phyloP scores from a whole-genome alignment of 1,140 invertebrate genomes.

The Aphelinus atriplicis region DNA sequence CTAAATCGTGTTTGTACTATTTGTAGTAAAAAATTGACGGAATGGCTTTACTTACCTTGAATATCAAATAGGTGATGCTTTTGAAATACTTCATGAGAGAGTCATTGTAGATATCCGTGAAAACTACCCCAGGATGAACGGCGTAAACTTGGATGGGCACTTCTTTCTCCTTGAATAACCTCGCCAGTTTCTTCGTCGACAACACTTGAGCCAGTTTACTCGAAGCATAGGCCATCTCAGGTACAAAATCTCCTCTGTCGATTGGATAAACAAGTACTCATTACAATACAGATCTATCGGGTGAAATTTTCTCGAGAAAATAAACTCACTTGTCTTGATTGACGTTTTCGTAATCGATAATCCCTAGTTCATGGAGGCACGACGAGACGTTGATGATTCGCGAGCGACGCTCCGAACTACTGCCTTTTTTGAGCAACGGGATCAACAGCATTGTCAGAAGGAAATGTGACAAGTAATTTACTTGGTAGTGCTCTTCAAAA shows the following conservation, averaged over 20 bases:
- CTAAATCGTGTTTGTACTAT: too few relatives aligned
- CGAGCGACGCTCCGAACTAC: slow-evolving; percentile 66
- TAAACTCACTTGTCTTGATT: slow-evolving; percentile 60
- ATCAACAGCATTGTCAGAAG: slow-evolving; percentile 85
- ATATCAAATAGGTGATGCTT: too few relatives aligned
- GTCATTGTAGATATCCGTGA: slow-evolving; percentile 83
- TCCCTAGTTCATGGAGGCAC: slow-evolving; percentile 76
- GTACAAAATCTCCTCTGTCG: slow-evolving; percentile 70
- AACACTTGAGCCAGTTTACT: slow-evolving; percentile 90
- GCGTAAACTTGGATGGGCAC: slow-evolving; percentile 74
- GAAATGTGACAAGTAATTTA: slow-evolving; percentile 91
- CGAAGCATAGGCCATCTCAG: slow-evolving; percentile 81
- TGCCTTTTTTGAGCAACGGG: slow-evolving; percentile 74
- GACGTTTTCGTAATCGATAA: slow-evolving; percentile 69
- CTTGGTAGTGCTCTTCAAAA: slow-evolving; percentile 83
- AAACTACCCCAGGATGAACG: slow-evolving; percentile 90
- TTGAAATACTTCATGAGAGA: slow-evolving; percentile 71
- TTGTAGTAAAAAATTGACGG: too few relatives aligned
- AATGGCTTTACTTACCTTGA: too few relatives aligned
- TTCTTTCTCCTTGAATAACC: slow-evolving; percentile 69
- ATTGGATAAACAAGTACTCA: slow-evolving; percentile 43
- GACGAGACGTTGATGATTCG: slow-evolving; percentile 91
- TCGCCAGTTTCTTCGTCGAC: slow-evolving; percentile 77
- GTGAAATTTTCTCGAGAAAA: neutral
- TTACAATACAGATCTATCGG: neutral